Evolutionary conservation across 2,888 invertebrate species (phyloP), one percentile per base, ranked within the genome.

Genomic region (Drosophila mulleri): DNA sequence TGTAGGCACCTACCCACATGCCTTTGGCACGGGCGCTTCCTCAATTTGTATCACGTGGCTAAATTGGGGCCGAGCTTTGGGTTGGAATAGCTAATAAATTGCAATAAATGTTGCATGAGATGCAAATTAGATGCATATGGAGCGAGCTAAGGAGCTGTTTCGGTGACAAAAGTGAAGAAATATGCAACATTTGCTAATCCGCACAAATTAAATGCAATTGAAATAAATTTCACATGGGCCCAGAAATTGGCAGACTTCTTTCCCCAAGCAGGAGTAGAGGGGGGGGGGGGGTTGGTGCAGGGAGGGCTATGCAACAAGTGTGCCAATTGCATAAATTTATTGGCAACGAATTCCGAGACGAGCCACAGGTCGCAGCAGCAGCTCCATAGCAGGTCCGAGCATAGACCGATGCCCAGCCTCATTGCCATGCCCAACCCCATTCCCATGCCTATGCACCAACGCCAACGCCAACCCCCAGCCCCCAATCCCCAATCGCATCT

Each of bases 321-420:
- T 69, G 73, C 82, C 87, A 80, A 82, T 86, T 86, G 84, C 85
- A 86, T 89, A 85, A 80, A 83, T 84, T 84, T 88, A 84, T 88
- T 84, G 88, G 81, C 88, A 84, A 85, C 74, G 74, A 80, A 82
- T 87, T 75, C 72, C 67, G 58, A 41, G 63, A 47, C 54, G 52
- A 52, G 53, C 41, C 54, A 37, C 75, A 77, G 72, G 72, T 76
- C 66, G 77, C 47, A 23, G 18, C 47, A 66, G 48, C 32, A 32
- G 32, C 45, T 35, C 18, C 66, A 64, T 52, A 18, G 26, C 60
- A 53, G 39, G 50, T 41, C 65, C 61, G 29, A 45, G 18, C 23
- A 50, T 9, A 50, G 44, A 4, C 44, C 60, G 23, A 4, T 20
- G 18, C 16, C 41, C 12, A 52, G 12, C 8, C 45, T 14, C 48